phyloP scores from a whole-genome alignment of 2,888 invertebrate species.

The Megastigmus dorsalis region DNA sequence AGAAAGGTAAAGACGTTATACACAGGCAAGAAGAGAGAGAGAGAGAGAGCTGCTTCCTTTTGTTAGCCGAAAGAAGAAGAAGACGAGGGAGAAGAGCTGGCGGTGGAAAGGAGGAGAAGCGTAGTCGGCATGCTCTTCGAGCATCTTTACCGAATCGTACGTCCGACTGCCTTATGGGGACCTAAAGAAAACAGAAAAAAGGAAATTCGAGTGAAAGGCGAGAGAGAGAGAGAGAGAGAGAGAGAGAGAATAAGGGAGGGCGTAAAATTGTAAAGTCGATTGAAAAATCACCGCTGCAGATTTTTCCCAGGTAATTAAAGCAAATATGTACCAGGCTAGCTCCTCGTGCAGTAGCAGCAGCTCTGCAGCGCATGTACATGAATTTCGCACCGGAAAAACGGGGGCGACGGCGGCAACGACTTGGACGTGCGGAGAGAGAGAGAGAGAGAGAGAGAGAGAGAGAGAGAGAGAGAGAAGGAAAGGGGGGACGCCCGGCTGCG shows the following conservation, averaged over 20 bases:
- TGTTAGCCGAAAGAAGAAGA: constrained; percentile 40
- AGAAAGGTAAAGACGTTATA: constrained; percentile 55
- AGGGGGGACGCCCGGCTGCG: too few species aligned
- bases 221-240: neutral
- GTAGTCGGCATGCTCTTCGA: too few species aligned
- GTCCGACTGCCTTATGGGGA: too few species aligned
- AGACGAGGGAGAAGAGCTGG: constrained; percentile 20
- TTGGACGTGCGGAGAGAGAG: neutral
- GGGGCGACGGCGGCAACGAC: neutral
- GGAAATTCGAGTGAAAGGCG: neutral
- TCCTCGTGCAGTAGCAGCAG: neutral
- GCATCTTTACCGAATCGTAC: too few species aligned
- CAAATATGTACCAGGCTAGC: constrained; percentile 32
- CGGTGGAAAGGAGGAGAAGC: too few species aligned
- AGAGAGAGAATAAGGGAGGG: neutral
- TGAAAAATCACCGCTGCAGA: constrained; percentile 32
- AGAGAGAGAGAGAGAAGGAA: neutral
- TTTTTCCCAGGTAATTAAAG: constrained; percentile 41
- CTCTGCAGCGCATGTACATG: constrained; percentile 30
- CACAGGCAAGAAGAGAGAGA: too few species aligned
- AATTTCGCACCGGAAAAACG: constrained; percentile 4
- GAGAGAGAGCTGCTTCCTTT: constrained; percentile 44
- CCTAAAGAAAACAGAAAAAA: neutral
- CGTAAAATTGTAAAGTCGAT: constrained; percentile 32
- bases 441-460: neutral